Percentiles rank a stretch among this genome's conserved stretches.
Evolutionary conservation across 2,888 invertebrate genomes (phyloP).

Genomic region (Scaptodrosophila latifasciaeformis): DNA sequence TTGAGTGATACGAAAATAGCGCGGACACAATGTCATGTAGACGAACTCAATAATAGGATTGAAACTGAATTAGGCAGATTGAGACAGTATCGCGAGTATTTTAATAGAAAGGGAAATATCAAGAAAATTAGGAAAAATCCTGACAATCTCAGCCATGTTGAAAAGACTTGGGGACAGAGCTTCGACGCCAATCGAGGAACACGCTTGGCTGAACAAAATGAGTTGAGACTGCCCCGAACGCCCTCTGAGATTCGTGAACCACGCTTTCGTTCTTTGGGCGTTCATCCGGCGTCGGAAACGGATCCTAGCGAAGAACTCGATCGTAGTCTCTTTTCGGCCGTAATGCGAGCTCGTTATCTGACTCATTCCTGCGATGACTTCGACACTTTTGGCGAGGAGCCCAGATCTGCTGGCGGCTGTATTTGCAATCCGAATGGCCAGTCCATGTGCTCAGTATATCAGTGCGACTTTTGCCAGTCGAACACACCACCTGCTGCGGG

Average conservation of each 20-base stretch:
- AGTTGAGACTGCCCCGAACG: neutral
- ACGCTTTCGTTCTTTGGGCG: conserved; percentile 9
- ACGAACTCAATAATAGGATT: conserved; percentile 21
- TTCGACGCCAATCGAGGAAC: neutral
- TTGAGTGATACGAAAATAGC: conserved; percentile 10
- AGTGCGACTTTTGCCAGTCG: conserved; percentile 8
- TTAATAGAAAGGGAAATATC: neutral
- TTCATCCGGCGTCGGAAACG: neutral
- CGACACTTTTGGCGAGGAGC: too few relatives aligned
- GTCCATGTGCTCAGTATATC: conserved; percentile 7
- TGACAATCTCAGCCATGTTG: neutral
- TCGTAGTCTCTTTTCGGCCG: neutral
- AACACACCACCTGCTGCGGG: neutral
- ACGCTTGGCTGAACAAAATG: neutral
- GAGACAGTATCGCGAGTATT: conserved; percentile 20
- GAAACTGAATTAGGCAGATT: conserved; percentile 36
- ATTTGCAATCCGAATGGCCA: neutral
- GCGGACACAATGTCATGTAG: conserved; percentile 16
- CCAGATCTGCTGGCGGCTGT: conserved; percentile 23
- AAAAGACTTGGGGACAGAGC: conserved; percentile 1
- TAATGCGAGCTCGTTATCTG: neutral
- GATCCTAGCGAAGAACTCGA: too few relatives aligned
- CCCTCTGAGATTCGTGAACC: neutral
- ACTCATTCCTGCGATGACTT: neutral
- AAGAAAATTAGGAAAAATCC: neutral